Evolutionary conservation across 2,888 invertebrate species (phyloP).

Genomic region (Nasonia oneida): DNA sequence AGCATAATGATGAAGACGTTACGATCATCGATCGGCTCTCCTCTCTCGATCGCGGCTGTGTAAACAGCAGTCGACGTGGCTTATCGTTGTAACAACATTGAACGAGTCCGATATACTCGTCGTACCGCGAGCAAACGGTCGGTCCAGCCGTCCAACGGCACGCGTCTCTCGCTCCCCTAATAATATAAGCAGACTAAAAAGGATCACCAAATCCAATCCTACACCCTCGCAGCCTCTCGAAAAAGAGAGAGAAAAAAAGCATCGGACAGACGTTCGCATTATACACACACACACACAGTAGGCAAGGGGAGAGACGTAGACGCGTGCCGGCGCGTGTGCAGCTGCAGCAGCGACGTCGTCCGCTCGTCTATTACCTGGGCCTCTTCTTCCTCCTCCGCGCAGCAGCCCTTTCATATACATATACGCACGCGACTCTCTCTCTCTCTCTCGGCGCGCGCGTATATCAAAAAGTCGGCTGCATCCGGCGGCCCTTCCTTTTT

Average conservation of each 20-base stretch:
- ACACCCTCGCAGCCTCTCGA: background rate
- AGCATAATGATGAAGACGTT: background rate
- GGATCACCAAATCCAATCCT: background rate
- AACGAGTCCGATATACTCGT: background rate
- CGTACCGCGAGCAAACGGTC: background rate
- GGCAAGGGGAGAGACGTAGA: background rate
- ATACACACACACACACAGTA: background rate
- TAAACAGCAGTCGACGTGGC: background rate
- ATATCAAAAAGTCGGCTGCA: conserved; percentile 55
- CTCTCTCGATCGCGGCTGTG: background rate
- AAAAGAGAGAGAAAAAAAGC: background rate
- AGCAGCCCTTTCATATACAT: conserved; percentile 28
- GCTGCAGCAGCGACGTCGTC: conserved; percentile 39
- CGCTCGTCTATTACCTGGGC: conserved; percentile 51
- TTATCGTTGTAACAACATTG: background rate
- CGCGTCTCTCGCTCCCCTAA: background rate
- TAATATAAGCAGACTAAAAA: background rate
- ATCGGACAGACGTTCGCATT: background rate
- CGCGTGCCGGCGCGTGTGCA: conserved; percentile 17
- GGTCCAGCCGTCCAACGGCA: conserved; percentile 4
- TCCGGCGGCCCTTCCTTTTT: conserved; percentile 60
- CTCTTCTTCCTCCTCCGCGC: conserved; percentile 14
- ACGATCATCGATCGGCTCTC: background rate
- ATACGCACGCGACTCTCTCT: background rate
- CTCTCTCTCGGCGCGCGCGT: background rate